Conservation (phyloP, 1,140 invertebrate species). For the Magallana gigas region DNA sequence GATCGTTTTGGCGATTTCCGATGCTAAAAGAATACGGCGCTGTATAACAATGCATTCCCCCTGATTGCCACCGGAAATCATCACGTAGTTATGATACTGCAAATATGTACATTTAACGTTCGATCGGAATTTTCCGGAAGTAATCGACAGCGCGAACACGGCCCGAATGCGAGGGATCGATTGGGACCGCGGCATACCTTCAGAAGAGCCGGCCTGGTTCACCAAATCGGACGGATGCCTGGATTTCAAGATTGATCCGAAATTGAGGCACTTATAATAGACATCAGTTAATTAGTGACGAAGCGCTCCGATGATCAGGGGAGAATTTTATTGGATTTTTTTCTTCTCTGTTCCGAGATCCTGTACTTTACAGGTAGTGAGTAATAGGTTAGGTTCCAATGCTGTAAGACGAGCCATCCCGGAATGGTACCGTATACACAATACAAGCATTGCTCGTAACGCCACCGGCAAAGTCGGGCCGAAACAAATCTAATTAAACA, state of each 20-base stretch:
- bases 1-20: constrained; percentile 37
- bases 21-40: constrained; percentile 35
- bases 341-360: constrained; percentile 34
- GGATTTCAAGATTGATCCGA: constrained; percentile 20
- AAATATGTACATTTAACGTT: constrained; percentile 45
- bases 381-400: constrained; percentile 15
- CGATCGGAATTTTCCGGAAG: constrained; percentile 45
- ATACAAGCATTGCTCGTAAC: not conserved
- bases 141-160: constrained; percentile 26
- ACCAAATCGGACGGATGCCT: not conserved
- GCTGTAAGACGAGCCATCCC: constrained; percentile 14
- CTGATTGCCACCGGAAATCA: constrained; percentile 33
- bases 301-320: constrained; percentile 7
- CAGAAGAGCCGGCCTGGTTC: constrained; percentile 26
- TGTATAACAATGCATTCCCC: constrained; percentile 19
- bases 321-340: constrained; percentile 27
- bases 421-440: not conserved
- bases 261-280: constrained; percentile 33
- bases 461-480: not conserved
- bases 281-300: constrained; percentile 26
- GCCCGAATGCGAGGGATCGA: constrained; percentile 15
- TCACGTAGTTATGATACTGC: constrained; percentile 38
- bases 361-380: constrained; percentile 26
- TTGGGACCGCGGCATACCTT: constrained; percentile 26
- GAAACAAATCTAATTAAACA: constrained; percentile 1